Evolutionary conservation across 2,888 invertebrate genomes (phyloP), one percentile per base, ranked within the genome.

Genomic region (Sminthurinus aureus): DNA sequence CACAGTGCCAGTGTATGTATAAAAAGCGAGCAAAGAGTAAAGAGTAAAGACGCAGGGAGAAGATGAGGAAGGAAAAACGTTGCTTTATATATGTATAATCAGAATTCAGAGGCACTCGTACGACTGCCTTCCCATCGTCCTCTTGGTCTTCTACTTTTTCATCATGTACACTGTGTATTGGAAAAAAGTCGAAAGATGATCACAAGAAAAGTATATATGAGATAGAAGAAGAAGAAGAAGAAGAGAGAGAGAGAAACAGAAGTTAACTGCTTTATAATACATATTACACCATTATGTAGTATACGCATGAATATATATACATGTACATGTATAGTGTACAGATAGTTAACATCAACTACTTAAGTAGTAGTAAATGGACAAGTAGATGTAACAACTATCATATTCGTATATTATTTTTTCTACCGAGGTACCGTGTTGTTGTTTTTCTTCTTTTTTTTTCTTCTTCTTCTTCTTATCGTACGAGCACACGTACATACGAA

Each of bases 291-390:
- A 38, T 38, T 38, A 38, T 38, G 38, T 38, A 38, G 38, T 38
- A 38, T 38, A 38, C 38, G 38, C 38, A 38, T 38, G 38, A 38
- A 6, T 38, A 38, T 38, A 6, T 38, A 38, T 38, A 38, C 38
- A 38, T 38, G 38, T 38, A 38, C 38, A 38, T 38, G 38, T 38
- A 38, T 6, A 38, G 3, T 38, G 38, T 38, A 38, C 38, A 38
- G 58, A 58, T 13, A 58, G 58, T 58, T 58, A 58, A 58, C 58
- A 58, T 58, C 58, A 58, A 58, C 58, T 58, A 58, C 58, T 58
- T 58, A 58, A 58, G 58, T 58, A 58, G 58, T 58, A 58, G 58
- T 58, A 58, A 58, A 58, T 58, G 58, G 58, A 58, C 58, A 58
- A 58, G 58, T 58, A 58, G 15, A 58, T 58, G 58, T 58, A 58